Evolutionary conservation across 2,113 vertebrate species (phyloP).

Genomic region (Sialia sialis): DNA sequence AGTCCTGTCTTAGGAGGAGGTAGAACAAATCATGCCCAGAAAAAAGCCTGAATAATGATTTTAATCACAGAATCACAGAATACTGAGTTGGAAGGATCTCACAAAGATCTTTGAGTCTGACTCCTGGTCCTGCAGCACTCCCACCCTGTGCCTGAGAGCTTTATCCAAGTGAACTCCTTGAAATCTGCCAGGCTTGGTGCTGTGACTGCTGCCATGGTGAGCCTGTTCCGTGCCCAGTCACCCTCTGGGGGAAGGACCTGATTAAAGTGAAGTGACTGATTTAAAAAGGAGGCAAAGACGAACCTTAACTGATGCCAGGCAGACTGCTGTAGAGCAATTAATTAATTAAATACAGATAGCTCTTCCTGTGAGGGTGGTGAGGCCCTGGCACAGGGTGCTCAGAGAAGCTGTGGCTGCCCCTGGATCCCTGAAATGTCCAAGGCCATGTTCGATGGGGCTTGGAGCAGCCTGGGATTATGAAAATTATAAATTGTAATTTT

Average conservation of each 20-base stretch:
- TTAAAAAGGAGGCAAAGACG: neutral
- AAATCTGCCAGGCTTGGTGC: neutral
- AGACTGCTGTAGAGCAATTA: neutral
- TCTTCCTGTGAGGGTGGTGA: fast-evolving
- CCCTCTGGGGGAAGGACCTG: no score
- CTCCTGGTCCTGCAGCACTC: neutral
- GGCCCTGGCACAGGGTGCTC: neutral
- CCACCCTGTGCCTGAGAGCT: fast-evolving
- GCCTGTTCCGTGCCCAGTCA: neutral
- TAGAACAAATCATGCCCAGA: neutral
- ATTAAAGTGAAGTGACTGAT: neutral
- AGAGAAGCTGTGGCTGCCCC: neutral
- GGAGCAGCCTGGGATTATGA: fast-evolving
- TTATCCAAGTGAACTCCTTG: neutral
- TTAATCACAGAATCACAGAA: neutral
- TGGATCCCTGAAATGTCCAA: neutral
- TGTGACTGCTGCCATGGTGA: neutral
- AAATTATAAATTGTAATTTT: neutral
- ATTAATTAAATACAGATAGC: neutral
- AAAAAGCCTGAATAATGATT: neutral
- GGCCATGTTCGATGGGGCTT: fast-evolving
- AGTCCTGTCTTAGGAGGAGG: neutral
- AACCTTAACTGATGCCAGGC: neutral
- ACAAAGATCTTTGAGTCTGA: neutral
- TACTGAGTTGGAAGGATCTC: neutral